phyloP scores from a whole-genome alignment of 2,797 vertebrate genomes.

The Takifugu ocellatus region DNA sequence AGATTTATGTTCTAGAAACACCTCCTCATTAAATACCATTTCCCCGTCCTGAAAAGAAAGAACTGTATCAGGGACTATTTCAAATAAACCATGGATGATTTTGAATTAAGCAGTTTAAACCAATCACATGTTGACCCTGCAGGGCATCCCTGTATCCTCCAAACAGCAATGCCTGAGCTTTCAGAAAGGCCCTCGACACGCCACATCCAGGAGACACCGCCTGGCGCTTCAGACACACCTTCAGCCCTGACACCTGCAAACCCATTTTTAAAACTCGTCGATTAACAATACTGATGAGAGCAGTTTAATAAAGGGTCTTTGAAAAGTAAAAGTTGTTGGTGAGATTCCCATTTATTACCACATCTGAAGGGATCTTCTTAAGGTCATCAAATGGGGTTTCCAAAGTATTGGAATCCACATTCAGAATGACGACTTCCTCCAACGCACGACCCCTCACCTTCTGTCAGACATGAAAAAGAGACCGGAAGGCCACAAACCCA shows the following conservation, averaged over 20 bases:
- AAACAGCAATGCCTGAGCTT: conserved; percentile 85
- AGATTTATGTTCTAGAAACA: conserved; percentile 82
- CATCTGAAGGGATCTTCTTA: conserved; percentile 82
- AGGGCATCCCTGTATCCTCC: conserved; percentile 85
- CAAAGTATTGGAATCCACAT: conserved; percentile 85
- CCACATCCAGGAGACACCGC: conserved; percentile 80
- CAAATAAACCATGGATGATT: neutral
- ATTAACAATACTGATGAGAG: neutral
- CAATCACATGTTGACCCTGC: conserved; percentile 20
- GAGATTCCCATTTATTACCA: conserved; percentile 68
- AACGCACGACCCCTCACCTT: conserved; percentile 76
- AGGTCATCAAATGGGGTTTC: conserved; percentile 85
- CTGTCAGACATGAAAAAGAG: conserved; percentile 52
- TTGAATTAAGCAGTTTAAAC: neutral
- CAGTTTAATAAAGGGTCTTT: no score
- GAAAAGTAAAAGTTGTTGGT: no score
- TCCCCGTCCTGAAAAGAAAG: conserved; percentile 70
- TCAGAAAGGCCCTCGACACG: conserved; percentile 84
- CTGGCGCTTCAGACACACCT: conserved; percentile 80
- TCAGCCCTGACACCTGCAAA: conserved; percentile 79
- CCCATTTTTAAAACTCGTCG: neutral
- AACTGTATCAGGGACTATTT: neutral
- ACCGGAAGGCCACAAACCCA: neutral
- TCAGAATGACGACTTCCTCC: conserved; percentile 88
- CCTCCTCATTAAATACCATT: conserved; percentile 77